phyloP scores from a whole-genome alignment of 2,797 vertebrate genomes.

The Parambassis ranga region DNA sequence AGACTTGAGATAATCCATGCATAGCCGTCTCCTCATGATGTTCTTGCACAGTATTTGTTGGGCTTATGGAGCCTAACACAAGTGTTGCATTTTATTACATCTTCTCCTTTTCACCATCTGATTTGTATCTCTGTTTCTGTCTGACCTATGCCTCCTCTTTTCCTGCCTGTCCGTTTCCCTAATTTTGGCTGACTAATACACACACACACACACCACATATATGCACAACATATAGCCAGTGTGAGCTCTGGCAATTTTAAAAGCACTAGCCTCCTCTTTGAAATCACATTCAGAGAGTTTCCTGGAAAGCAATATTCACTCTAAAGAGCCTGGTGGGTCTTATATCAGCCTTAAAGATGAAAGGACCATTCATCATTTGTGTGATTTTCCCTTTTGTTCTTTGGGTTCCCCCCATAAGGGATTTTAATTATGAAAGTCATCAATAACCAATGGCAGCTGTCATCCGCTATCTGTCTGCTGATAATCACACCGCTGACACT shows the following conservation, averaged over 20 bases:
- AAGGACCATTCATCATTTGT: conserved; percentile 78
- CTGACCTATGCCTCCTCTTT: conserved; percentile 17
- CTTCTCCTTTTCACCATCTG: conserved; percentile 14
- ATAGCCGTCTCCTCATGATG: not conserved
- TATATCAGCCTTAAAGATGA: conserved; percentile 73
- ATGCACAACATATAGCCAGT: conserved; percentile 8
- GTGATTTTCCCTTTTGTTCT: conserved; percentile 77
- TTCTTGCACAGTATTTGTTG: not conserved
- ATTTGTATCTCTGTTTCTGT: conserved; percentile 25
- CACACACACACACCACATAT: conserved; percentile 1
- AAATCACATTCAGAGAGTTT: conserved; percentile 66
- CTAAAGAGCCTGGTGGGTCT: conserved; percentile 52
- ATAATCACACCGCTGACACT: conserved; percentile 69
- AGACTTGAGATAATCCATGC: not conserved
- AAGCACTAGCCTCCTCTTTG: conserved; percentile 56
- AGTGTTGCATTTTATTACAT: not conserved
- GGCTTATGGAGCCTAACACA: not conserved
- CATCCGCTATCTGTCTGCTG: conserved; percentile 78
- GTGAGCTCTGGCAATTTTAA: conserved; percentile 50
- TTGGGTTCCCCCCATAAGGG: conserved; percentile 67
- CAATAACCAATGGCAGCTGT: conserved; percentile 83
- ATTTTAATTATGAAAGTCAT: conserved; percentile 85
- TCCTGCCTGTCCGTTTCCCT: conserved; percentile 17
- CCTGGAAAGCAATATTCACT: conserved; percentile 61
- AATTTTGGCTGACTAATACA: not conserved